phyloP scores from a whole-genome alignment of 2,113 vertebrate species.

The Montifringilla adamsi region DNA sequence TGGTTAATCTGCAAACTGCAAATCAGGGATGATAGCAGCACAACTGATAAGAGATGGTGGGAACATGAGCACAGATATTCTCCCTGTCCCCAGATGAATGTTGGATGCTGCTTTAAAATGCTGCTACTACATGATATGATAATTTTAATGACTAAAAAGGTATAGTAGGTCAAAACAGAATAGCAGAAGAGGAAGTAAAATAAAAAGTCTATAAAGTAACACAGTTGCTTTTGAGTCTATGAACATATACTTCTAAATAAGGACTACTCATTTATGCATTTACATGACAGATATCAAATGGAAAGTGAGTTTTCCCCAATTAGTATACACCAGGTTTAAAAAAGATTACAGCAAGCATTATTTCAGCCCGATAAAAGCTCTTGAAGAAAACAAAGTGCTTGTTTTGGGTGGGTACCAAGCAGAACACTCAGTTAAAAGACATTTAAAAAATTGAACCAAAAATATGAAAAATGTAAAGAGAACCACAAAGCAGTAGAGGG shows the following conservation, averaged over 20 bases:
- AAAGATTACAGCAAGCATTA: background rate
- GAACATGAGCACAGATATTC: background rate
- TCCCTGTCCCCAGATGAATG: background rate
- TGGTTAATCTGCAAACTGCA: background rate
- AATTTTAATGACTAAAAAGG: background rate
- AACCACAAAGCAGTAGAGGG: background rate
- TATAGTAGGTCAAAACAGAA: background rate
- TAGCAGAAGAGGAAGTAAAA: background rate
- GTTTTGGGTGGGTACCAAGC: background rate
- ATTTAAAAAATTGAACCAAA: background rate
- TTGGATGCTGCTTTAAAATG: background rate
- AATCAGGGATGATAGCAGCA: background rate
- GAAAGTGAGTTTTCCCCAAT: background rate
- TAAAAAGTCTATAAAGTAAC: background rate
- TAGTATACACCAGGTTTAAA: background rate
- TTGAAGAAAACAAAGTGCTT: background rate
- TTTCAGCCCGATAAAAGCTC: background rate
- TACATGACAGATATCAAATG: background rate
- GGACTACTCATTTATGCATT: background rate
- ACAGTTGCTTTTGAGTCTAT: background rate
- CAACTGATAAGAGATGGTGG: background rate
- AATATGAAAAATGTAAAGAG: background rate
- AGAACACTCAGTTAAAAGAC: background rate
- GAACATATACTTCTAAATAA: background rate
- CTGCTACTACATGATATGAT: background rate